Evolutionary conservation across 2,113 vertebrate species (phyloP).

Genomic region (Dolichallabes microphthalmus): DNA sequence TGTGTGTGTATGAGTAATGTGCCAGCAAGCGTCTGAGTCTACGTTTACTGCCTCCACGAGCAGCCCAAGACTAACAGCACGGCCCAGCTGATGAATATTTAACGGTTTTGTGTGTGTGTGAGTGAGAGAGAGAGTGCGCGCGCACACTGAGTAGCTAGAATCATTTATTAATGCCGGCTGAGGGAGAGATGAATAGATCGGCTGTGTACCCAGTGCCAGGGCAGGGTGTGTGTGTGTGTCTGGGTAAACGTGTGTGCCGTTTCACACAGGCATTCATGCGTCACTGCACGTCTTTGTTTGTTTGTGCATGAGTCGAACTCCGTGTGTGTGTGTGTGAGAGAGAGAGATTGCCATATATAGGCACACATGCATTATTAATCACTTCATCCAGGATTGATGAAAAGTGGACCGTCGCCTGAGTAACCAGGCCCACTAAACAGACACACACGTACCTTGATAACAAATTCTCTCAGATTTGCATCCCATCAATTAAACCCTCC

Average conservation of each 20-base stretch:
- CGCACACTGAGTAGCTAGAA: constrained; percentile 44
- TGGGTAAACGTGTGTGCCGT: not conserved
- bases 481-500: not conserved
- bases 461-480: not conserved
- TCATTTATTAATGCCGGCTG: constrained; percentile 63
- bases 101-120: constrained; percentile 38
- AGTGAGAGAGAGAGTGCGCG: constrained; percentile 12
- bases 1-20: constrained; percentile 41
- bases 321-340: constrained; percentile 15
- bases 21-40: constrained; percentile 49
- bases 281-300: constrained; percentile 47
- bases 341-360: constrained; percentile 54
- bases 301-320: not conserved
- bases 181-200: constrained; percentile 64
- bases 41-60: constrained; percentile 52
- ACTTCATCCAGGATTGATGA: constrained; percentile 54
- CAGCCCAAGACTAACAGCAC: constrained; percentile 53
- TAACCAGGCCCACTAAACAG: constrained; percentile 46
- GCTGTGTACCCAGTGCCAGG: constrained; percentile 54
- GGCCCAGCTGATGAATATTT: constrained; percentile 57
- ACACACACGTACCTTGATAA: constrained; percentile 6
- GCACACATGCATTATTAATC: constrained; percentile 61
- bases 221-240: constrained; percentile 35
- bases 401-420: constrained; percentile 44
- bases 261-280: constrained; percentile 35